Evolutionary conservation across 2,113 vertebrate species (phyloP), one percentile per base, ranked within the genome.

Genomic region (Peromyscus californicus): DNA sequence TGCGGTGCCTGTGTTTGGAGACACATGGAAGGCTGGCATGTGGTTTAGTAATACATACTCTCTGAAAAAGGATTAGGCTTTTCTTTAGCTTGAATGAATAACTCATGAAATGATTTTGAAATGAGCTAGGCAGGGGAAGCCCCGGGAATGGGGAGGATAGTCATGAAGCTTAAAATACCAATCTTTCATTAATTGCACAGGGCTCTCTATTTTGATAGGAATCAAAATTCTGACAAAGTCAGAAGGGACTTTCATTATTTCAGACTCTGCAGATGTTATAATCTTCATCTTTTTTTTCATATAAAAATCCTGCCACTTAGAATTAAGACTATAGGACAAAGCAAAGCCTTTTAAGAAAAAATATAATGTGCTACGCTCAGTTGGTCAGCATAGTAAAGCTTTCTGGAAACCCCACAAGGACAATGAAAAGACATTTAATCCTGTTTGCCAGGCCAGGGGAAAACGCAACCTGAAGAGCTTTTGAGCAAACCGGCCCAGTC

Each of bases 231-330:
- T 67, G 61, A 91, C 65, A 72, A 82, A 75, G 42, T 89, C 67
- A 90, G 63, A 76, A 76, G 21, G 36, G 36, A 89, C n/a, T 72
- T 76, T 84, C 16, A 61, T 88, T 91, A 63, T 79, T 94, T 70
- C 82, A 82, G 36, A 76, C 65, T 16, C 31, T 21, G 70, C 4
- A 1, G 51, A 69, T 76, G 79, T 65, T 89, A 54, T n/a, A 61
- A 59, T 42, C n/a, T 84, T n/a, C n/a, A 12, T 59, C 48, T n/a
- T 6, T 8, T 8, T 93, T 59, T 95, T 63, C n/a, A 76, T 36
- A 39, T 72, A 79, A 94, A 94, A 96, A 95, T 93, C 63, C 17
- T 74, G 45, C 42, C 39, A 59, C 42, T 89, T 70, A 97, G 61
- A 24, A 92, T 17, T 59, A 89, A 92, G 93, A 94, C 67, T 42